Evolutionary conservation across 2,888 invertebrate genomes (phyloP).

Genomic region (Heliconius sara): DNA sequence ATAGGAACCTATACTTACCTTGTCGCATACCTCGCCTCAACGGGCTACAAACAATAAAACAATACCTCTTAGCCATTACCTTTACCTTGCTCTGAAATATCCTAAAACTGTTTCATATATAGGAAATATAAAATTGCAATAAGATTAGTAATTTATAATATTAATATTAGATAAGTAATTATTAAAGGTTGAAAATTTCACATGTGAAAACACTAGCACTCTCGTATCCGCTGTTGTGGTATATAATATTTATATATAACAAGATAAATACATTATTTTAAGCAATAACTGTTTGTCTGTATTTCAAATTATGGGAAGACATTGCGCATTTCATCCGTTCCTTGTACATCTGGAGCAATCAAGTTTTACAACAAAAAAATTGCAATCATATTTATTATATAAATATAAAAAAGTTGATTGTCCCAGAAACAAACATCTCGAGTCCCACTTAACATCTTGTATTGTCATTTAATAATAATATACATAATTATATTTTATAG

Average conservation of each 20-base stretch:
- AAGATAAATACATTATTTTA: constrained; percentile 78
- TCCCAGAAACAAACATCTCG: constrained; percentile 70
- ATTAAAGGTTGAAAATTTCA: constrained; percentile 78
- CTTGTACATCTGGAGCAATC: constrained; percentile 76
- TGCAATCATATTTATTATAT: neutral
- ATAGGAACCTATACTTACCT: constrained; percentile 70
- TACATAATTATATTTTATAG: constrained; percentile 13
- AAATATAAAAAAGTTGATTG: constrained; percentile 61
- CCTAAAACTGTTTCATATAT: constrained; percentile 63
- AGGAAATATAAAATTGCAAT: constrained; percentile 71
- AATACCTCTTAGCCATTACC: constrained; percentile 74
- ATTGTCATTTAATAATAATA: constrained; percentile 51
- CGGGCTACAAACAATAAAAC: constrained; percentile 69
- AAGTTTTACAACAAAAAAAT: constrained; percentile 58
- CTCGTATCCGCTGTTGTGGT: constrained; percentile 78
- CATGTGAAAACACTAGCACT: constrained; percentile 85
- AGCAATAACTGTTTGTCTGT: constrained; percentile 78
- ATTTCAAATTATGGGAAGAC: constrained; percentile 83
- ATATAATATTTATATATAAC: constrained; percentile 78
- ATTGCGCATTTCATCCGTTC: constrained; percentile 85
- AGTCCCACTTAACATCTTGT: constrained; percentile 73
- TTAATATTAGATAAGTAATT: constrained; percentile 75
- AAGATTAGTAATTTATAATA: constrained; percentile 81
- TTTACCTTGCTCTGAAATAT: constrained; percentile 79
- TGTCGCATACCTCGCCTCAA: constrained; percentile 72